Percentiles rank a stretch among this genome's conserved stretches.
These are phyloP conservation scores for Potamarius usumacintae DNA, from an alignment of 2,113 vertebrate species.

Conservation along the genomic window DNA sequence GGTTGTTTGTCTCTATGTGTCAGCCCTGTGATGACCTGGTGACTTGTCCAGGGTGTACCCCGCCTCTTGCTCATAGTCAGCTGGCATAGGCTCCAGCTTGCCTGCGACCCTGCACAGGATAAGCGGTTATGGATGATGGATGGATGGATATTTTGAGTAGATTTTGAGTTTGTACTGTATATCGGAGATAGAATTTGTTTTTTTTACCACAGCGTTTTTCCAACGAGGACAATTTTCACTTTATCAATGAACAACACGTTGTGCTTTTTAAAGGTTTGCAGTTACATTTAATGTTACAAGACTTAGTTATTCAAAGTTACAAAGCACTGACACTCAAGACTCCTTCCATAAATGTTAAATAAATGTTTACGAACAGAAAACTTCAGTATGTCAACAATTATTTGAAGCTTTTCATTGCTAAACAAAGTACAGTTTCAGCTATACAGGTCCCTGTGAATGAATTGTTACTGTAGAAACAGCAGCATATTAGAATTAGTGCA, in stretches of 20 bases:
- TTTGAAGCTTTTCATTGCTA: neutral
- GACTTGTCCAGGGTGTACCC: too few species aligned
- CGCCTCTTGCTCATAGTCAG: too few species aligned
- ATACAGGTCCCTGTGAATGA: neutral
- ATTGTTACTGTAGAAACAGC: neutral
- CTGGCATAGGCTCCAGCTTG: too few species aligned
- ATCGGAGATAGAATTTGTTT: neutral
- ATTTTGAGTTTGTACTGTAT: neutral
- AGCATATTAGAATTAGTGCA: neutral
- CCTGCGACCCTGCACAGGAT: too few species aligned
- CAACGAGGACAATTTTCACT: too few species aligned
- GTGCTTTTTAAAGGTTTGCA: neutral
- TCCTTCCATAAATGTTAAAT: neutral
- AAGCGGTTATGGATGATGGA: too few species aligned
- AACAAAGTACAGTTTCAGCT: neutral
- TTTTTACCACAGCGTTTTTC: neutral
- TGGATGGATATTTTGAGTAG: neutral
- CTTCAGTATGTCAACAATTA: neutral
- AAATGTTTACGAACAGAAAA: neutral
- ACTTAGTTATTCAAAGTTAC: neutral
- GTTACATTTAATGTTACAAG: neutral
- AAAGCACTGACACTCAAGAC: too few species aligned
- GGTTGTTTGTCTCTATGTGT: too few species aligned
- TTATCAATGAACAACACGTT: neutral
- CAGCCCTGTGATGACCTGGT: too few species aligned